These are phyloP conservation scores for Acromyrmex echinatior DNA, from an alignment of 1,140 invertebrate species.

Conservation along the genomic window DNA sequence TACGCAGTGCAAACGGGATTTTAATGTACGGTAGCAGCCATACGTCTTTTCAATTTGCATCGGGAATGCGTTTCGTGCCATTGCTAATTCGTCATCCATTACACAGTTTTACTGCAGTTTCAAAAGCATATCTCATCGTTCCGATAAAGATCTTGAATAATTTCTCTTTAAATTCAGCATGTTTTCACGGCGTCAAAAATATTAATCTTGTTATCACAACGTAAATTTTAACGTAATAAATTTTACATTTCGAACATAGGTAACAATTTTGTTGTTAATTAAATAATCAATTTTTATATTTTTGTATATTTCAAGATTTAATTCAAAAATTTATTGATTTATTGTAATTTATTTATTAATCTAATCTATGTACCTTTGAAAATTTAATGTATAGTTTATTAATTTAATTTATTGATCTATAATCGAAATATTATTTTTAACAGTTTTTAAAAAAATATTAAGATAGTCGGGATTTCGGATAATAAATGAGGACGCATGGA, in stretches of 20 bases:
- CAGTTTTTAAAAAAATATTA: too few species aligned
- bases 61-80: constrained; percentile 34
- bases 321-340: neutral
- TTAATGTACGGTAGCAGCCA: constrained; percentile 57
- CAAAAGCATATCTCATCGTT: neutral
- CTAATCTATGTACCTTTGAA: neutral
- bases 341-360: neutral
- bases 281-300: neutral
- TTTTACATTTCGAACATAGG: neutral
- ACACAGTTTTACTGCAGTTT: constrained; percentile 32
- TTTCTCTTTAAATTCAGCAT: neutral
- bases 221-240: constrained; percentile 2
- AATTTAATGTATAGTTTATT: neutral
- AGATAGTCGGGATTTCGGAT: neutral
- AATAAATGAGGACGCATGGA: constrained; percentile 5
- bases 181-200: neutral
- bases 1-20: constrained; percentile 57
- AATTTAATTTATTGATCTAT: neutral
- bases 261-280: neutral
- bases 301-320: neutral
- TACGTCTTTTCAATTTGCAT: constrained; percentile 53
- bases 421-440: neutral
- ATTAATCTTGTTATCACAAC: neutral
- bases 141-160: constrained; percentile 33
- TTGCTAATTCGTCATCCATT: constrained; percentile 35